These are phyloP conservation scores for Troides helena DNA, from an alignment of 2,888 invertebrate genomes.

Conservation along the genomic window DNA sequence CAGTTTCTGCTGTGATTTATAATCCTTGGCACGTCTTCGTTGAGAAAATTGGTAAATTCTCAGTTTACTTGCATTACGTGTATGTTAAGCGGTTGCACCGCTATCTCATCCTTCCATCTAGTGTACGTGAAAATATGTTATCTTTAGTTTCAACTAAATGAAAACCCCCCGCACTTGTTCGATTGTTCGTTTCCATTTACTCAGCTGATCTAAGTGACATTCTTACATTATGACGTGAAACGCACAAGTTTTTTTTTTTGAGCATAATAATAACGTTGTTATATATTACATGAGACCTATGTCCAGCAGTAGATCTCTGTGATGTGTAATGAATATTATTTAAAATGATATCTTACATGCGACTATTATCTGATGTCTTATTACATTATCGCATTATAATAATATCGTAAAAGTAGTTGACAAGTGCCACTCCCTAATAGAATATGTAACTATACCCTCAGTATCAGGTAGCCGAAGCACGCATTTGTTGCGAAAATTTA, in stretches of 20 bases:
- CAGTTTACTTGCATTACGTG: background rate
- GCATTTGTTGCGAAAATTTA: slow-evolving; percentile 19
- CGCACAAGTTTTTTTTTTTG: background rate
- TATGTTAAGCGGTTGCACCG: slow-evolving; percentile 8
- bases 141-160: slow-evolving; percentile 19
- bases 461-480: slow-evolving; percentile 5
- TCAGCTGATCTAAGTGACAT: slow-evolving; percentile 31
- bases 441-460: background rate
- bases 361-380: too few species aligned
- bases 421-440: too few species aligned
- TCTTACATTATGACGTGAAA: slow-evolving; percentile 26
- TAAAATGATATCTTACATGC: too few species aligned
- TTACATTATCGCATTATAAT: too few species aligned
- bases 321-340: too few species aligned
- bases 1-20: background rate
- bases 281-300: too few species aligned
- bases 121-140: slow-evolving; percentile 22
- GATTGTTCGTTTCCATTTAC: slow-evolving; percentile 27
- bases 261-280: too few species aligned
- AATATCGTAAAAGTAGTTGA: too few species aligned
- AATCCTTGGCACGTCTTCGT: background rate
- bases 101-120: slow-evolving; percentile 28
- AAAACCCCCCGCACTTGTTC: slow-evolving; percentile 19
- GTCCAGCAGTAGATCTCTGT: too few species aligned
- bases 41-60: background rate